Evolutionary conservation across 2,888 invertebrate genomes (phyloP), one percentile per base, ranked within the genome.

Genomic region (Oscheius myriophilus): DNA sequence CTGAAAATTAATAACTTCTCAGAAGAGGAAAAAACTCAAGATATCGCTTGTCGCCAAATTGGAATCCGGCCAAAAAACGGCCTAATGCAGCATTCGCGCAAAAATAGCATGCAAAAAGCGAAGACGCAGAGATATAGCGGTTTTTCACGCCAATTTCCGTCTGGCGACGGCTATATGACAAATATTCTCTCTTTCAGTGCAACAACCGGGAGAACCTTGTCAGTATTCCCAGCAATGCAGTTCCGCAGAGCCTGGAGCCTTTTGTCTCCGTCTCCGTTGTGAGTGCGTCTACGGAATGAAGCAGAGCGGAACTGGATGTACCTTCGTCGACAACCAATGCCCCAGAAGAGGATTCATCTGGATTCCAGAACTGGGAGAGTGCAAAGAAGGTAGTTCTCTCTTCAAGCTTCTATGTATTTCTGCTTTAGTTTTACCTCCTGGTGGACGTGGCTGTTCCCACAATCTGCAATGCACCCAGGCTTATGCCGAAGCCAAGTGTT

Each of bases 181-280:
- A n/a, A n/a, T n/a, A n/a, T 21, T 39, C 21, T 49, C 6, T 25
- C 18, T 71, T 85, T 43, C 67, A 86, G 86, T 76, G 51, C 82
- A 83, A 57, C 70, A 71, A 25, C 86, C 86, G 1, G 86, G 85
- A 21, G 77, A 76, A 7, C 86, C 86, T 2, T 86, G 86, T 49
- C 87, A 86, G 68, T 86, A 86, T 71, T 83, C 85, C 0, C 87
- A 86, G 69, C 86, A 86, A 66, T 86, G 86, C 62, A 76, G 82
- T n/a, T 82, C 84, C 9, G 23, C 71, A 9, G 86, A 86, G 51
- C 71, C 78, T 14, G 86, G 86, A 11, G 80, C 86, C 1, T 87
- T 86, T 72, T 86, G 86, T 53, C 71, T 81, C 33, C 69, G 75
- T 21, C 55, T 67, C 7, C 65, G 76, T 55, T 85, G 85, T 67